These are phyloP conservation scores for Ailuropoda melanoleuca DNA, from an alignment of 2,113 vertebrate genomes.

Conservation along the genomic window DNA sequence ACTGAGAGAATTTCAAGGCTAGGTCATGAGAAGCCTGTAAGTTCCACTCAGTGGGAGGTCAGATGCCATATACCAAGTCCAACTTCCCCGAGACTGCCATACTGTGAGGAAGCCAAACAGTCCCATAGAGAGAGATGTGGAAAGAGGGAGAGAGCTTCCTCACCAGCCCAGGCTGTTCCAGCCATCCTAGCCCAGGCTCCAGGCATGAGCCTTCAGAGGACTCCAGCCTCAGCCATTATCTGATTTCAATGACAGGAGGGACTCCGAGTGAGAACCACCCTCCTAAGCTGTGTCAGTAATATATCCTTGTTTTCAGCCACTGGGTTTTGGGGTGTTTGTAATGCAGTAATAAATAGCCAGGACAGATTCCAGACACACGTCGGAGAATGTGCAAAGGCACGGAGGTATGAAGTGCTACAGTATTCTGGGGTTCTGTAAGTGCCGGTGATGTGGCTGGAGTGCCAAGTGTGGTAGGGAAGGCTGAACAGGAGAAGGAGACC, in stretches of 20 bases:
- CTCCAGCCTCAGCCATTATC: background rate
- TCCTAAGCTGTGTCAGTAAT: background rate
- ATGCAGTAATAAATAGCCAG: background rate
- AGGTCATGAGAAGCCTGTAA: background rate
- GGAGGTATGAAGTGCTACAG: background rate
- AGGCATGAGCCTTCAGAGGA: background rate
- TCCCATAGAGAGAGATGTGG: background rate
- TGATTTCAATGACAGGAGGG: background rate
- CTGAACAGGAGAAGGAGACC: background rate
- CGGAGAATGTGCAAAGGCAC: background rate
- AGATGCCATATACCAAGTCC: background rate
- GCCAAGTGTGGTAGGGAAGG: background rate
- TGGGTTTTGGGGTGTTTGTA: background rate
- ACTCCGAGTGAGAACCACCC: background rate
- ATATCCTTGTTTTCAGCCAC: background rate
- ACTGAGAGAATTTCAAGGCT: background rate
- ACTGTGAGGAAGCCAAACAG: background rate
- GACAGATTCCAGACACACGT: background rate
- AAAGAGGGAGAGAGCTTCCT: background rate
- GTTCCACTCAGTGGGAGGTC: background rate
- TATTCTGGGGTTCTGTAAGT: background rate
- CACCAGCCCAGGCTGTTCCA: background rate
- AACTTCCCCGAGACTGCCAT: background rate
- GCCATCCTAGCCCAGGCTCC: background rate
- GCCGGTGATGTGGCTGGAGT: background rate